phyloP scores from a whole-genome alignment of 2,113 vertebrate species.

The Barbus barbus region DNA sequence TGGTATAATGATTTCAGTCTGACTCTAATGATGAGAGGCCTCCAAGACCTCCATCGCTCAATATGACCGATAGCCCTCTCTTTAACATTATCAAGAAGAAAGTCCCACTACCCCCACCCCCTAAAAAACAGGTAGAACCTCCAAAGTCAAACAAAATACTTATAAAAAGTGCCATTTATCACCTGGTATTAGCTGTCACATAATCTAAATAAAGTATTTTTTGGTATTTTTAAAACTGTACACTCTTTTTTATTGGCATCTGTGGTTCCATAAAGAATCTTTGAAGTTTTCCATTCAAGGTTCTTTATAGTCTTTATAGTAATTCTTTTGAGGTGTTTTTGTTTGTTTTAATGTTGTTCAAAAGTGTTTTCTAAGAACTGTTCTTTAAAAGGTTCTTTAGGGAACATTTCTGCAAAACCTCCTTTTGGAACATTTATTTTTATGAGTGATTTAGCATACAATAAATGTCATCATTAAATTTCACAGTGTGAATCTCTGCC shows the following conservation, averaged over 20 bases:
- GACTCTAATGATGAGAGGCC: constrained; percentile 64
- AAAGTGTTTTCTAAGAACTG: not conserved
- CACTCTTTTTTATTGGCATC: too few relatives aligned
- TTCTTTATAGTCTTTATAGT: too few relatives aligned
- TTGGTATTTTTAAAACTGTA: not conserved
- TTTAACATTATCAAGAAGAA: constrained; percentile 76
- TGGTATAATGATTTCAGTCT: constrained; percentile 63
- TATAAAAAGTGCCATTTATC: not conserved
- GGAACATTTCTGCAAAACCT: too few relatives aligned
- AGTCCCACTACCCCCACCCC: constrained; percentile 73
- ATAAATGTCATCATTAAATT: too few relatives aligned
- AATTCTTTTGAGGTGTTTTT: too few relatives aligned
- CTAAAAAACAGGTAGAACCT: constrained; percentile 86
- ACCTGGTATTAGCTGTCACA: not conserved
- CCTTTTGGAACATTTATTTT: too few relatives aligned
- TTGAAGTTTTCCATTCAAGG: not conserved
- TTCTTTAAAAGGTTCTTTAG: not conserved
- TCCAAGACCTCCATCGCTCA: constrained; percentile 64
- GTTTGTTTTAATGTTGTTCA: too few relatives aligned
- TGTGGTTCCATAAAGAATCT: not conserved
- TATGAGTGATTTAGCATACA: too few relatives aligned
- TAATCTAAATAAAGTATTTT: too few relatives aligned
- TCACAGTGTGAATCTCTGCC: not conserved
- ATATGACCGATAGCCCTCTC: constrained; percentile 70
- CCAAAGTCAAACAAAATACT: constrained; percentile 21